Base-by-base conservation (phyloP, 2,113 vertebrate species). In the Pterocles gutturalis region DNA sequence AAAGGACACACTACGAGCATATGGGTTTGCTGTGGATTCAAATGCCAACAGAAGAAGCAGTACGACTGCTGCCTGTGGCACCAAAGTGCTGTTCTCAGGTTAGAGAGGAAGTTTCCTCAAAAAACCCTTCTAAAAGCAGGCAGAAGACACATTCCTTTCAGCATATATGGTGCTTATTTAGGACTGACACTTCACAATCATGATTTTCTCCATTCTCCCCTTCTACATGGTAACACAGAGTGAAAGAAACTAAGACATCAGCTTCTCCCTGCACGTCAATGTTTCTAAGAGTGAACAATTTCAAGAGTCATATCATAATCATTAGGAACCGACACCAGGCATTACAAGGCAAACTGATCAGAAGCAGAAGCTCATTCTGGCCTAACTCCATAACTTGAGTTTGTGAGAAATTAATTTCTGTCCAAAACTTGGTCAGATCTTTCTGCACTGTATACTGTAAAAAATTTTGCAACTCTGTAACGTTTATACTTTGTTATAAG, bases 171-270 rank as follows among this genome's bases (percentile, higher is more conserved):
- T 41, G 12, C 21, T 43, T 78, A 60, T 10, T 78, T 70, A 46
- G 7, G 64, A 51, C 38, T 10, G 2, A 83, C 9, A 11, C 6
- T 65, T 83, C 43, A 73, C 36, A 67, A 17, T 31, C 4, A 25
- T 0, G 1, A 10, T 46, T 75, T 62, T 41, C 64, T 70, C 49
- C 11, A 13, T 64, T 64, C 12, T 53, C 22, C 19, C 25, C 13
- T n/a, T 64, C 34, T 28, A 28, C 0, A 1, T 18, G 17, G 10
- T 55, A 65, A 80, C 34, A 77, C 36, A 54, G 28, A 65, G 1
- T 29, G 14, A 76, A 65, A 64, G 55, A 89, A 67, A 55, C 7
- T 0, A 66, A 43, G 36, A 11, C 6, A 6, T 13, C 0, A 0
- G 5, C 28, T 70, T 69, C 49, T 83, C 18, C 28, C 58, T 81